Conservation (phyloP, 2,888 invertebrate species). For the Clistopyga incitator region DNA sequence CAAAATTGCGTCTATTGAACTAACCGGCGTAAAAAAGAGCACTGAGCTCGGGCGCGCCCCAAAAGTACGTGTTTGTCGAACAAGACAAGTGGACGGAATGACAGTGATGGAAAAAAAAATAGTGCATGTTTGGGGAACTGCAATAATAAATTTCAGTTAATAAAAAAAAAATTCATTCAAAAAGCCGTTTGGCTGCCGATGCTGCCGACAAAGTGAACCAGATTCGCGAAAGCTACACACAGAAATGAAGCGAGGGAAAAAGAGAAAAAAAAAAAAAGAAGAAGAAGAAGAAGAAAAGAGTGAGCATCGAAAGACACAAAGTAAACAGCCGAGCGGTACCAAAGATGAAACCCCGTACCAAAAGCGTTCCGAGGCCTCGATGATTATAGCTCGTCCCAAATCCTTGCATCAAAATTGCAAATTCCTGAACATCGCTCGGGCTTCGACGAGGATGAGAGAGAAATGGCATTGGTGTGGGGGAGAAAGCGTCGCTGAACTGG, state of each 20-base stretch:
- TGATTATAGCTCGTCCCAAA: constrained; percentile 64
- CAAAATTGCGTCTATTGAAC: constrained; percentile 41
- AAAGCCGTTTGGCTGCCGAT: too few species aligned
- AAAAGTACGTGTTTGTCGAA: constrained; percentile 14
- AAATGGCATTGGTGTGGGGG: not conserved
- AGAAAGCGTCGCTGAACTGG: not conserved
- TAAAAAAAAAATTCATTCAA: constrained; percentile 33
- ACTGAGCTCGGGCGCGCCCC: not conserved
- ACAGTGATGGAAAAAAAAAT: constrained; percentile 26
- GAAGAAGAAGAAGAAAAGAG: too few species aligned
- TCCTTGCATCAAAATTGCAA: constrained; percentile 69
- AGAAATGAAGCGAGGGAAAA: not conserved
- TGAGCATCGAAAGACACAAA: not conserved
- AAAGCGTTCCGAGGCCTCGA: constrained; percentile 8
- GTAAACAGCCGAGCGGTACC: not conserved
- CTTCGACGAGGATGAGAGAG: not conserved
- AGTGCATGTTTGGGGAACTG: constrained; percentile 29
- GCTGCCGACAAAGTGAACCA: not conserved
- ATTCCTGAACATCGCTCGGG: constrained; percentile 52
- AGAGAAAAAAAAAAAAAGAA: too few species aligned
- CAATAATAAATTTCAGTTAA: constrained; percentile 66
- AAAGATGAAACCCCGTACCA: not conserved
- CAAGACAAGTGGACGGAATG: constrained; percentile 3
- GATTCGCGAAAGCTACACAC: not conserved
- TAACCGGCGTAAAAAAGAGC: constrained; percentile 25